Evolutionary conservation across 2,113 vertebrate genomes (phyloP), one percentile per base, ranked within the genome.

Genomic region (Tachysurus vachellii): DNA sequence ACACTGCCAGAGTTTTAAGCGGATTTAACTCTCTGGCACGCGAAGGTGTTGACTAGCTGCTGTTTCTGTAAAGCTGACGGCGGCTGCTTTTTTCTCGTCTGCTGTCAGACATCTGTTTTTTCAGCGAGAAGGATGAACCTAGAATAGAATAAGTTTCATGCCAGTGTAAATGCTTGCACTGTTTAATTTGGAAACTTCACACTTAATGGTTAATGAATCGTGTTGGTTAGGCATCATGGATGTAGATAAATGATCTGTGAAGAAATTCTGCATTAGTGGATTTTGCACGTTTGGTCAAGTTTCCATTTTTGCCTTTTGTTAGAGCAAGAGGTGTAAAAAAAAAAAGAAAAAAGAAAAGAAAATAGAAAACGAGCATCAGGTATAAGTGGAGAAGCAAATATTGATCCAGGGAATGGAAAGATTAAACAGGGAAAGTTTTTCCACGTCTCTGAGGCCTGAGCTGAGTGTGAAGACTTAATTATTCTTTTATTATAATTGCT

Each of bases 91-190:
- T 68, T 42, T 56, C 44, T 56, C 59, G 10, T 56, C n/a, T 53
- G 64, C 70, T 50, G 44, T 81, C 62, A 26, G 75, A 87, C 85
- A 85, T 85, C 61, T 57, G 59, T 79, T 73, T 87, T 77, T 19
- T 23, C 21, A 23, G 4, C 12, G 5, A 59, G 73, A 66, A 68
- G 21, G 75, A 79, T 54, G 21, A 54, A 28, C 44, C 64, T 14
- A 42, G 47, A 31, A 17, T 54, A 50, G 50, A 54, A 3, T 16
- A 17, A 6, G 28, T 80, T 44, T 80, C 28, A 28, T 7, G 44
- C 56, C 56, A 23, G 42, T 31, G 62, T 28, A 42, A 13, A 5
- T 23, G 66, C 53, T 13, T 4, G 68, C 12, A 47, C 42, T 66
- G 81, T 16, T 47, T n/a, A 21, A 19, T 62, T 62, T 23, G 57